phyloP scores from a whole-genome alignment of 2,113 vertebrate genomes.

The Uria aalge region DNA sequence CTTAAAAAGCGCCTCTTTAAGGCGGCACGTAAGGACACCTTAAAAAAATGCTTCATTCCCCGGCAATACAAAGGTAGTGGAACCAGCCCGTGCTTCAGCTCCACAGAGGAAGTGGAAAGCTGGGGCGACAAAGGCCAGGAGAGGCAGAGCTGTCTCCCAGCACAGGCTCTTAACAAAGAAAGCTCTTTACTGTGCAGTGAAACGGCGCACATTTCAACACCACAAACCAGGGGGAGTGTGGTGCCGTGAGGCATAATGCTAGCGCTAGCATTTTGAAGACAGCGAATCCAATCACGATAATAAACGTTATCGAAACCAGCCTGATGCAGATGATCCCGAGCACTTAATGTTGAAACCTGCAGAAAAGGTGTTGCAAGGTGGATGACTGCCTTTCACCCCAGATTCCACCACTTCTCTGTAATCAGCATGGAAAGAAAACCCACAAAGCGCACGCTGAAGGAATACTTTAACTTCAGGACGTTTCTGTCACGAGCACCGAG shows the following conservation, averaged over 20 bases:
- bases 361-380: neutral
- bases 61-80: neutral
- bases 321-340: neutral
- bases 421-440: neutral
- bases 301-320: neutral
- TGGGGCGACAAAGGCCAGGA: neutral
- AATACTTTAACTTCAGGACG: neutral
- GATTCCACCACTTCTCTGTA: neutral
- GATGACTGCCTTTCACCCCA: neutral
- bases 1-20: neutral
- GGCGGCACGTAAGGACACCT: neutral
- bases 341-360: neutral
- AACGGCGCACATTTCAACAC: neutral
- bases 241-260: accelerated
- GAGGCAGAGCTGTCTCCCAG: neutral
- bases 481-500: neutral
- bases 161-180: neutral
- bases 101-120: neutral
- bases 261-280: neutral
- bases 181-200: neutral
- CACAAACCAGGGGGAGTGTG: accelerated
- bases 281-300: accelerated
- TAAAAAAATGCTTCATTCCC: neutral
- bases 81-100: neutral
- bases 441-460: accelerated